Base-by-base conservation (phyloP, 35 echinoderm and acorn worm genomes). In the Acanthaster planci region DNA sequence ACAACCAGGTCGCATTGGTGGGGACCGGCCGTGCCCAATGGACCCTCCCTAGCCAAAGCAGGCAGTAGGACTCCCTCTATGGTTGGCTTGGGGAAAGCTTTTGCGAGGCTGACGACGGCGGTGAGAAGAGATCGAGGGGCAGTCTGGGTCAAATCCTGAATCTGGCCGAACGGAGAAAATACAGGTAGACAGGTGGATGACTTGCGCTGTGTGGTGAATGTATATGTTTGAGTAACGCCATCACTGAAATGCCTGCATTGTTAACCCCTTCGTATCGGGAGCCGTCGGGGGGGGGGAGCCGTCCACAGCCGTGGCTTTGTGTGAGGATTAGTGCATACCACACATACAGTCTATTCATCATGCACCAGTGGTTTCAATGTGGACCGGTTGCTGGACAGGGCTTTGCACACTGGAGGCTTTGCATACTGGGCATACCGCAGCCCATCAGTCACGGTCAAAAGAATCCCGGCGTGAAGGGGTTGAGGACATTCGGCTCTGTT, bases 1-100 rank as follows among this genome's bases (percentile, higher is more conserved):
- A 68, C 40, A n/a, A 86, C 84, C 35, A 86, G 84, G 44, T 86
- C 84, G 54, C 23, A 86, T 68, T 86, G 84, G 15, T 77, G 21
- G 14, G 23, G 18, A 1, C n/a, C 17, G 7, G 67, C 37, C 5
- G 21, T 26, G 26, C 64, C 64, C 7, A 10, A 21, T 1, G 22
- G 64, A 29, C 64, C 30, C 10, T 32, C 51, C 36, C 7, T 54
- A 15, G 75, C 10, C 44, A 34, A 54, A 19, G 68, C 84, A 22
- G n/a, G 84, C 40, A 23, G 12, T 14, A 86, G 40, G 26, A 47
- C 75, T 17, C 84, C 84, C 84, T 86, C 84, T 86, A 86, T 78
- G 2, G 36, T 22, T 37, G 84, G 84, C 47, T 86, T 86, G 1
- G 84, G 84, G 52, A 86, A 86, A 30, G 51, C 72, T 58, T 78